These are phyloP conservation scores for Hypsibius dujardini DNA, from an alignment of 1,140 invertebrate genomes.

Conservation along the genomic window DNA sequence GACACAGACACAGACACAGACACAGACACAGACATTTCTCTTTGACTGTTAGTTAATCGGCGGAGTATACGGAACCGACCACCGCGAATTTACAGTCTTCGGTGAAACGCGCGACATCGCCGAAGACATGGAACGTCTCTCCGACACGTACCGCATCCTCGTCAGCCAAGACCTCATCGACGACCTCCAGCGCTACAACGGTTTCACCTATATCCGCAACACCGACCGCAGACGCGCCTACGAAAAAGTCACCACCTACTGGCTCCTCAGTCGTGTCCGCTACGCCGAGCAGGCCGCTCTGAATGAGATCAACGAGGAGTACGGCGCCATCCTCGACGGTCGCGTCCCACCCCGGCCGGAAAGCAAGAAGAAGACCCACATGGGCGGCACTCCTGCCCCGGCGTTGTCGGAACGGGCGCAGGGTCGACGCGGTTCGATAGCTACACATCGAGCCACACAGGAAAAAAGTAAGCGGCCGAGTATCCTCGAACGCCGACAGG, in stretches of 20 bases:
- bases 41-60: neutral
- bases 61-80: constrained; percentile 1
- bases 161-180: constrained; percentile 1
- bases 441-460: neutral
- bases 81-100: neutral
- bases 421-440: neutral
- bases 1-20: too few relatives aligned
- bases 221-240: neutral
- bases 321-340: neutral
- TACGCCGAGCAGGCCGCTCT: neutral
- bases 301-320: neutral
- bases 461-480: neutral
- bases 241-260: constrained; percentile 2
- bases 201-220: neutral
- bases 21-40: neutral
- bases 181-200: neutral
- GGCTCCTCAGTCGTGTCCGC: neutral
- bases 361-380: neutral
- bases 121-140: constrained; percentile 14
- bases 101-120: constrained; percentile 5
- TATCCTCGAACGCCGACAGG: neutral
- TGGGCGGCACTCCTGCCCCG: neutral
- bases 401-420: neutral
- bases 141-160: neutral
- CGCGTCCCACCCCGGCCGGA: neutral